Base-by-base conservation (phyloP, 2,888 invertebrate species). In the Scaptomyza flava region DNA sequence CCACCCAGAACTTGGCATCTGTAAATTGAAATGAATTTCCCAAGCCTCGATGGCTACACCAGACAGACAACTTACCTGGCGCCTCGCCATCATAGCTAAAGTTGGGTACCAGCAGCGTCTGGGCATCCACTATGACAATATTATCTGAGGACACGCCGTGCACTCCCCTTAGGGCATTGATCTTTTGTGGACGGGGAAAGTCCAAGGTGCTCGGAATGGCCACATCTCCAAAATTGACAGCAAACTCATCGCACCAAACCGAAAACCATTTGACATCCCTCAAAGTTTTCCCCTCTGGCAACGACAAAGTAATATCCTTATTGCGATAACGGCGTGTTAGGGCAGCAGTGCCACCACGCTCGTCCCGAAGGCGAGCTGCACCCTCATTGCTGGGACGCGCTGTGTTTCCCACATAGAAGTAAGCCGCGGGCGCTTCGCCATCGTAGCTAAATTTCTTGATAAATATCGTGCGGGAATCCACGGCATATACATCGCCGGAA, bases 1-100 rank as follows among this genome's bases (percentile, higher is more conserved):
- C 98, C 72, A 96, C 97, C 97, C 98, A 98, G 93, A 98, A 98
- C 93, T 98, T 97, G 0, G 97, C 97, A 92, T 98, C 98, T 97
- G 93, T 9, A 93, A 51, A 53, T 34, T 14, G 0, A 36, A 50
- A 42, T 17, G 14, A 45, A 34, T 41, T 31, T 45, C 54, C 45
- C 47, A 20, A 34, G 56, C 7, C 30, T 9, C 20, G 20, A 31
- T 27, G 30, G 52, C 14, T 17, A 11, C 11, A 23, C 6, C 34
- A 38, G 27, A 27, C 34, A 38, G 27, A 17, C 4, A 46, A 74
- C 81, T 92, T 90, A 97, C 97, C 97, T 91, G 98, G 98, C 48
- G 98, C 98, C 92, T 96, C 96, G 67, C 98, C 98, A 89, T 98
- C 98, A 90, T 97, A 98, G 12, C 96, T 96, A 92, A 98, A 96